Evolutionary conservation across 2,888 invertebrate genomes (phyloP), one percentile per base, ranked within the genome.

Genomic region (Tenthredo scrophulariae): DNA sequence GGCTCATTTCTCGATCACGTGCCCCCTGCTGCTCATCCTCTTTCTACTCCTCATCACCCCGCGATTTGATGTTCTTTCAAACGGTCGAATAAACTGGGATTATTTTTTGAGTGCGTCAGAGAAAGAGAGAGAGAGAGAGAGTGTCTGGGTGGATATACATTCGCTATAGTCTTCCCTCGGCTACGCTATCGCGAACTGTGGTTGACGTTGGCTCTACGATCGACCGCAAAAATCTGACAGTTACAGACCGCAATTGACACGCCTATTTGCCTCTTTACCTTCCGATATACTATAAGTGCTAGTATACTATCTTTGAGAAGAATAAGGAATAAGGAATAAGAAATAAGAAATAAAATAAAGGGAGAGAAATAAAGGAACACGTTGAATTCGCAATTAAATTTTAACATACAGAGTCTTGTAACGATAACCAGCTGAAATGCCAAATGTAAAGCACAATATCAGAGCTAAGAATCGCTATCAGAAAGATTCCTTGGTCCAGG

Each of bases 161-260:
- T 46, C 46, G 15, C 46, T 46, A 46, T 46, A 46, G 46, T n/a
- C 54, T 54, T n/a, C 54, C 54, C 6, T 18, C 18, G 18, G 18
- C 50, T 54, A 50, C 10, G 50, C 46, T 50, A 54, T 77, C 33
- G 77, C 29, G 26, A 54, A 29, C 29, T 54, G 77, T 33, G 29
- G 77, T 77, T 77, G 50, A 77, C 77, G 50, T 77, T 77, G 9
- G 29, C 50, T 50, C 50, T n/a, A 77, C 77, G 54, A 77, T 77
- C 77, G 33, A 77, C 43, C 77, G 54, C 29, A 33, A 77, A 50
- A 77, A 77, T 77, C 77, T 77, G 77, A 77, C 50, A 54, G 77
- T 77, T 54, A 33, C 50, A 77, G 29, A 33, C 50, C 50, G 77
- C 77, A 77, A 77, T 77, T 50, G 77, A 26, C 77, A 77, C 77